Conservation (phyloP, 1,140 invertebrate species). For the Drosophila ohnishii region DNA sequence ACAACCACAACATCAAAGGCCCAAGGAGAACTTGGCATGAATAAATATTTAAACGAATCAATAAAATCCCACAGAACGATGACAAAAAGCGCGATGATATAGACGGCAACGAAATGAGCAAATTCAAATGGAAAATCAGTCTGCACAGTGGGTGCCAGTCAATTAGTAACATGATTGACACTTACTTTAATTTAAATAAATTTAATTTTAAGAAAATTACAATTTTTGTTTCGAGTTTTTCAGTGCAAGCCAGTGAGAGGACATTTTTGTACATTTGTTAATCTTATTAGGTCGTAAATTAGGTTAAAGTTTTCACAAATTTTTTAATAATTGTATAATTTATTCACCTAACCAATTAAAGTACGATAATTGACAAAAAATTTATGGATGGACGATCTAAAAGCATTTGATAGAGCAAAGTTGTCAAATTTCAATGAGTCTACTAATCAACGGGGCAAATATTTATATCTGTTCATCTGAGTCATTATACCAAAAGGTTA, state of each 20-base stretch:
- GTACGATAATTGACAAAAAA: not conserved
- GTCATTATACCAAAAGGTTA: not conserved
- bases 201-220: not conserved
- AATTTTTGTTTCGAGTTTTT: too few species aligned
- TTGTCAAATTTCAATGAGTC: constrained; percentile 1
- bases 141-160: not conserved
- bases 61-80: constrained; percentile 62
- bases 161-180: not conserved
- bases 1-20: constrained; percentile 13
- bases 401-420: constrained; percentile 1
- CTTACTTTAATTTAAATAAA: not conserved
- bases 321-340: not conserved
- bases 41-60: constrained; percentile 65
- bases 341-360: not conserved
- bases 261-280: too few species aligned
- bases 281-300: not conserved
- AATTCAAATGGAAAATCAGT: constrained; percentile 9
- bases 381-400: not conserved
- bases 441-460: constrained; percentile 1
- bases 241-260: too few species aligned
- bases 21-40: constrained; percentile 39
- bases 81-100: constrained; percentile 50
- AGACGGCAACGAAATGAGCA: constrained; percentile 22
- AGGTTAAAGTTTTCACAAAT: not conserved
- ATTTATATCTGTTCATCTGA: not conserved